Evolutionary conservation across 2,797 vertebrate genomes (phyloP).

Genomic region (Serranus cabrilla): DNA sequence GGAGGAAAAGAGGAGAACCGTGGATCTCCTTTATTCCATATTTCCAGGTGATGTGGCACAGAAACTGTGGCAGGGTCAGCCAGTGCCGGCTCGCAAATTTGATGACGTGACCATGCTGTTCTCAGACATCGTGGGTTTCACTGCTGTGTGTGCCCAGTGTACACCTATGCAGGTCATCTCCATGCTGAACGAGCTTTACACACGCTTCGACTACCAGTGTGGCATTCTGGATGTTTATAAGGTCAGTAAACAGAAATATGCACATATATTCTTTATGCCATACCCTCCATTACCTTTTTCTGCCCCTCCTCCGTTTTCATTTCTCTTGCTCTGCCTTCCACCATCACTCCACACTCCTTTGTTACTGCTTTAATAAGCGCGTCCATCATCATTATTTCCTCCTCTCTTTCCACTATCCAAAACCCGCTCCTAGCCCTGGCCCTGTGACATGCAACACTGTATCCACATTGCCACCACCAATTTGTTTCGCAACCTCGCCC

Average conservation of each 20-base stretch:
- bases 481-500: too few relatives aligned
- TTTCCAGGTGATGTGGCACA: conserved; percentile 98
- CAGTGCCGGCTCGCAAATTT: conserved; percentile 96
- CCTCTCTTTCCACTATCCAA: too few relatives aligned
- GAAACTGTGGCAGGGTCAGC: conserved; percentile 96
- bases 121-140: conserved; percentile 99
- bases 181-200: conserved; percentile 99
- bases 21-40: conserved; percentile 98
- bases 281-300: too few relatives aligned
- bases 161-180: conserved; percentile 99
- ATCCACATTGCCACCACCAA: too few relatives aligned
- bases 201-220: conserved; percentile 98
- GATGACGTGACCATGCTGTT: conserved; percentile 99
- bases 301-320: too few relatives aligned
- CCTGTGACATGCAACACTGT: too few relatives aligned
- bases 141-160: conserved; percentile 97
- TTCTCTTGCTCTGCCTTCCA: too few relatives aligned
- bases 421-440: too few relatives aligned
- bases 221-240: conserved; percentile 98
- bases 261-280: neutral
- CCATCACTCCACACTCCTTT: too few relatives aligned
- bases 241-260: conserved; percentile 80
- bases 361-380: too few relatives aligned
- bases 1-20: conserved; percentile 97
- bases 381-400: too few relatives aligned